A percentile compares a stretch with the other conserved stretches of the same genome.
Evolutionary conservation across 2,797 vertebrate species (phyloP).

Genomic region (Smutsia temminckii): DNA sequence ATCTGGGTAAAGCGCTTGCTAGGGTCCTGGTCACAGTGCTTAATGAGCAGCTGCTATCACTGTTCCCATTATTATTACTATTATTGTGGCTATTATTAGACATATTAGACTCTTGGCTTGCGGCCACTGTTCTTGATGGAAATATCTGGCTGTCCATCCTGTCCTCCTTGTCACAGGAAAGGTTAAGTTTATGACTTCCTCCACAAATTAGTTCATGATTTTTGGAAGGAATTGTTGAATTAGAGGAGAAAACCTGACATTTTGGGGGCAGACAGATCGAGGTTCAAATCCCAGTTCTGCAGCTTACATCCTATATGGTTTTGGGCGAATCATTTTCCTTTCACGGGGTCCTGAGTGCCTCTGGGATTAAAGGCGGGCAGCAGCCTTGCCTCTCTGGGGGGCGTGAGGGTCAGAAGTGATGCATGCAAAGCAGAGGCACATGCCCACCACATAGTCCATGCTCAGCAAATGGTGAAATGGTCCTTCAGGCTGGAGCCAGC

Average conservation of each 20-base stretch:
- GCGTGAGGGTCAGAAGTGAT: background rate
- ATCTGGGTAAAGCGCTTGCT: background rate
- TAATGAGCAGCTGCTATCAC: background rate
- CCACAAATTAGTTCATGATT: background rate
- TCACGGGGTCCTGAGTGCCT: background rate
- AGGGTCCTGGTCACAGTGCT: background rate
- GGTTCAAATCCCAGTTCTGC: background rate
- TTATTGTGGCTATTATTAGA: background rate
- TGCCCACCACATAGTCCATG: background rate
- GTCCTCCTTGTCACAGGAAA: background rate
- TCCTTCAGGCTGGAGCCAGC: background rate
- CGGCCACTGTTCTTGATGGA: background rate
- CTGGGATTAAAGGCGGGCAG: fast-evolving
- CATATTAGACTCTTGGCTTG: background rate
- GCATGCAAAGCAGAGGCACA: background rate
- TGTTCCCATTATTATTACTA: too few species aligned
- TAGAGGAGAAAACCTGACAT: background rate
- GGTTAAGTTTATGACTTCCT: background rate
- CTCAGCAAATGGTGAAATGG: background rate
- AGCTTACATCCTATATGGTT: background rate
- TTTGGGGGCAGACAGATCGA: background rate
- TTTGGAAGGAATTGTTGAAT: background rate
- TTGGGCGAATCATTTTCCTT: background rate
- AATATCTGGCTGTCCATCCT: background rate
- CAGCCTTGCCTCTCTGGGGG: background rate